A percentile compares a stretch with the other conserved stretches of the same genome.
Conservation (phyloP, 2,797 vertebrate genomes). For the Danio choprae region DNA sequence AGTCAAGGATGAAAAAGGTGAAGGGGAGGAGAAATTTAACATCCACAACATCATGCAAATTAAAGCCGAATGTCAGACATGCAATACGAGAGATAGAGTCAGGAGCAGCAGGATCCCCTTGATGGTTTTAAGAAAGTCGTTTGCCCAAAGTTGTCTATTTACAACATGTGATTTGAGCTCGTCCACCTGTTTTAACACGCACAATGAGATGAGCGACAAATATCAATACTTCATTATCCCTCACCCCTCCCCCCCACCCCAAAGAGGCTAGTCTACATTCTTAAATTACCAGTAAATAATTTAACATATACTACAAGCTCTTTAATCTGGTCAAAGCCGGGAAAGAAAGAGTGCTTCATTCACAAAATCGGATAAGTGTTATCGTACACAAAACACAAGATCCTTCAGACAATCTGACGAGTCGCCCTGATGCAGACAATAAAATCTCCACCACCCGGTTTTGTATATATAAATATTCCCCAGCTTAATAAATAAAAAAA, state of each 20-base stretch:
- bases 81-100: constrained; percentile 82
- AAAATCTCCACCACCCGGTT: constrained; percentile 75
- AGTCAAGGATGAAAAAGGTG: constrained; percentile 56
- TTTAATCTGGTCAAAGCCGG: constrained; percentile 69
- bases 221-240: constrained; percentile 80
- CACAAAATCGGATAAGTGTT: constrained; percentile 71
- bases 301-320: constrained; percentile 81
- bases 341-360: constrained; percentile 72
- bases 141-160: constrained; percentile 83
- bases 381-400: constrained; percentile 75
- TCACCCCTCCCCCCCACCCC: constrained; percentile 27
- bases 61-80: constrained; percentile 85
- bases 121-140: constrained; percentile 77
- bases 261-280: constrained; percentile 92
- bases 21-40: constrained; percentile 72
- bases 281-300: constrained; percentile 88
- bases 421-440: constrained; percentile 76
- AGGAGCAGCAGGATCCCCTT: constrained; percentile 75
- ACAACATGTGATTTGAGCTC: constrained; percentile 80
- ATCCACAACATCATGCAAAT: constrained; percentile 92
- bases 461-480: constrained; percentile 81
- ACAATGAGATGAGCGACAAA: constrained; percentile 80
- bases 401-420: constrained; percentile 73
- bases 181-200: constrained; percentile 75
- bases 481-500: constrained; percentile 73